Evolutionary conservation across 2,888 invertebrate genomes (phyloP), one percentile per base, ranked within the genome.

Genomic region (Theretra japonica): DNA sequence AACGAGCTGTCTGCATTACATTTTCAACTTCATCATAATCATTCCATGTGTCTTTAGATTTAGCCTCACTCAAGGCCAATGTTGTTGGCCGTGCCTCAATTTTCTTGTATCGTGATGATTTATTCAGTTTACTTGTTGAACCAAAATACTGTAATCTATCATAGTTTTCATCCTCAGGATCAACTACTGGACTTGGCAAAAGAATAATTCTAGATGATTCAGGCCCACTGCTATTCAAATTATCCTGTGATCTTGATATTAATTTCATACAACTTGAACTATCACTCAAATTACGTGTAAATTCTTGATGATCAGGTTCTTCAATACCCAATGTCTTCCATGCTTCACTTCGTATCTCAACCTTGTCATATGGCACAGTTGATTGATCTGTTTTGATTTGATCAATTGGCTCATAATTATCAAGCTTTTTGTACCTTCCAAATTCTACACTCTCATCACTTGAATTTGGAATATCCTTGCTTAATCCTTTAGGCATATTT

Each of bases 91-190:
- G 91, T 2, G 95, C 94, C 70, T 96, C 95, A 71, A 97, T 96
- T 75, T 96, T 96, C 83, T 97, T 97, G 83, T 97, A 97, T 23
- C 87, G 84, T 1, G 94, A 92, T 75, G 96, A 96, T 71, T 95
- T 95, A 82, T 95, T 95, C 73, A 95, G 88, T 89, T 96, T 97
- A 76, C 96, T 96, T 73, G 96, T 96, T 0, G 97, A 96, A 17
- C 97, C 97, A 83, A 98, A 96, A 85, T 97, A 97, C 83, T 97
- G 97, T 73, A 98, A 89, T 74, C 96, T 96, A 87, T 98, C 97
- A 88, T 98, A 98, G 83, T 96, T 96, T 74, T 95, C 95, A 82
- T 95, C 95, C 75, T 94, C 94, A 28, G 94, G 94, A 72, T 93
- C 94, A 25, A 94, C 89, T 58, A 89, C 87, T 72, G 93, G 92